Evolutionary conservation across 2,888 invertebrate genomes (phyloP), one percentile per base, ranked within the genome.

Genomic region (Ophion ventricosus): DNA sequence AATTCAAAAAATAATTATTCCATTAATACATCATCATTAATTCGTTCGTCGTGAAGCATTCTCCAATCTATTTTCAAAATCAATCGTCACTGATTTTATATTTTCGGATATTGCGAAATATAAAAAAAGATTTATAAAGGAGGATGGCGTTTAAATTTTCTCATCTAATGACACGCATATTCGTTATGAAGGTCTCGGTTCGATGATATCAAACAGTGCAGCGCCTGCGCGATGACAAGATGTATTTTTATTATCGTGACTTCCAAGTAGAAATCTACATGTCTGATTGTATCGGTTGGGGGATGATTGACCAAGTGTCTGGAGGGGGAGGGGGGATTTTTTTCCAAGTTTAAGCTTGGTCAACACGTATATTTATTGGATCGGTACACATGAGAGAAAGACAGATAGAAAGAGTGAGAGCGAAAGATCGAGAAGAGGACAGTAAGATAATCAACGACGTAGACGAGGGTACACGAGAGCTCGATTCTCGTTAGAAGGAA

Each of bases 401-500:
- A 29, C 10, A 26, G 20, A 14, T 11, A 23, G 61, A 14, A 20
- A 57, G 56, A 8, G 69, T 49, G 43, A 8, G 23, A 63, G 54
- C 70, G 74, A 59, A 72, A 74, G 77, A 49, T 20, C n/a, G 25
- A 66, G 76, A 77, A 74, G 73, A 81, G 69, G 74, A 78, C 74
- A n/a, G 70, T 25, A 75, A 81, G 75, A 82, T 79, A 75, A 79
- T 79, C 70, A 76, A 79, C 79, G 82, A 67, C 70, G 64, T 59
- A 35, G 81, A 84, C 75, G 78, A 82, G 82, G 70, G 75, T 78
- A 75, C 74, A 79, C 78, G 74, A 70, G 64, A 72, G 70, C 84
- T 75, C 82, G 78, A 82, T 84, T 82, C 79, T 84, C 75, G 82
- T 79, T 79, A 76, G 74, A 59, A 76, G 77, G 80, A 76, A 73